A percentile compares a stretch with the other conserved stretches of the same genome.
These are phyloP conservation scores for Euthynnus affinis DNA, from an alignment of 2,797 vertebrate species.

Conservation along the genomic window DNA sequence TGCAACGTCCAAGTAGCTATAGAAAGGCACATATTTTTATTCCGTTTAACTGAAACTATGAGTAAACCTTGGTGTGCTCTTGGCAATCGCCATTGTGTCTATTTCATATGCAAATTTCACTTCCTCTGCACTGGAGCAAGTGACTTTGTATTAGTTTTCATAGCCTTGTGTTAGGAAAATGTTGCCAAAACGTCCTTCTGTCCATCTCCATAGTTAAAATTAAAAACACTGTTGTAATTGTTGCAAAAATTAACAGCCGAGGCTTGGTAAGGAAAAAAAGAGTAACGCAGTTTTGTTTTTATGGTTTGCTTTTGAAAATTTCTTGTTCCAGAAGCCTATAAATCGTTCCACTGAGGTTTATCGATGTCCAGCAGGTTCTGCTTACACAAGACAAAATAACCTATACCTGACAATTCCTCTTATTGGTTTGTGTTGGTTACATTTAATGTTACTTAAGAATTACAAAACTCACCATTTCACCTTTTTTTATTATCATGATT, in stretches of 20 bases:
- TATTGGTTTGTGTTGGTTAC: not conserved
- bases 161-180: not conserved
- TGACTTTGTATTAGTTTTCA: constrained; percentile 1
- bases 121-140: not conserved
- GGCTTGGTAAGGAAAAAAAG: not conserved
- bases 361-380: constrained; percentile 14
- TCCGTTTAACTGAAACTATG: constrained; percentile 15
- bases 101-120: not conserved
- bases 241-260: not conserved
- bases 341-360: not conserved
- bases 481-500: not conserved
- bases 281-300: not conserved
- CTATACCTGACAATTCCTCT: not conserved
- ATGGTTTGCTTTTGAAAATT: not conserved
- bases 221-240: not conserved
- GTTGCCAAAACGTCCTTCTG: not conserved
- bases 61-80: not conserved
- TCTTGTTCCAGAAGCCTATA: not conserved
- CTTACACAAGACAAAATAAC: not conserved
- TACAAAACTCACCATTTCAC: not conserved
- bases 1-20: constrained; percentile 4
- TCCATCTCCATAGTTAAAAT: not conserved
- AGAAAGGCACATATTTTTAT: constrained; percentile 14
- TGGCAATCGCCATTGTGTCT: not conserved
- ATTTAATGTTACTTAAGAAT: not conserved